These are phyloP conservation scores for Calyptommatus sinebrachiatus DNA, from an alignment of 2,113 vertebrate genomes.

Conservation along the genomic window DNA sequence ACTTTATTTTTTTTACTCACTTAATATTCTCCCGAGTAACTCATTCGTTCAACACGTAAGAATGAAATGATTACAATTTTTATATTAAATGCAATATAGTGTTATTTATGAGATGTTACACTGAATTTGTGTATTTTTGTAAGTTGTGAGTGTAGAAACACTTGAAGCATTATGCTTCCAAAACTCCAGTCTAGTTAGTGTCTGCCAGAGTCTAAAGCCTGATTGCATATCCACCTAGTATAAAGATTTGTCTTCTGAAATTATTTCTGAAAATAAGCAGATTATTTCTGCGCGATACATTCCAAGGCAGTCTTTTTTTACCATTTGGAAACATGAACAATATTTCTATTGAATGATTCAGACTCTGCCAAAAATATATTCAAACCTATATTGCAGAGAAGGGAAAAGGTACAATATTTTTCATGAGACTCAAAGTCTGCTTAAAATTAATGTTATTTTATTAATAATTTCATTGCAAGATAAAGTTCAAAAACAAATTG, in stretches of 20 bases:
- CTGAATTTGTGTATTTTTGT: neutral
- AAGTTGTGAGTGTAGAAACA: neutral
- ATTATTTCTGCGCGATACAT: constrained; percentile 10
- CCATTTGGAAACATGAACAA: neutral
- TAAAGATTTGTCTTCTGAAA: neutral
- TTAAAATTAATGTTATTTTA: neutral
- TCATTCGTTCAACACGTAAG: constrained; percentile 12
- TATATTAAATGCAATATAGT: constrained; percentile 4
- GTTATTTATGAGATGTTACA: constrained; percentile 12
- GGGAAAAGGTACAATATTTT: neutral
- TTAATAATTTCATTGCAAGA: neutral
- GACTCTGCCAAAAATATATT: neutral
- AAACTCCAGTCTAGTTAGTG: neutral
- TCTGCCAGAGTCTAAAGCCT: neutral
- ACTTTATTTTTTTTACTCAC: neutral
- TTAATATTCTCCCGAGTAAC: constrained; percentile 4
- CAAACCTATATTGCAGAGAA: constrained; percentile 14
- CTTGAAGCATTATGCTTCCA: constrained; percentile 6
- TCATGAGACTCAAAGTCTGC: neutral
- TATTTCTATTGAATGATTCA: neutral
- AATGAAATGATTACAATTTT: constrained; percentile 34
- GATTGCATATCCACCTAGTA: constrained; percentile 31
- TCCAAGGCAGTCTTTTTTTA: neutral
- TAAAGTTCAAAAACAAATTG: neutral
- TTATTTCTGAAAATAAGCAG: neutral